Evolutionary conservation across 2,888 invertebrate species (phyloP).

Genomic region (Rhagophthalmus giganteus): DNA sequence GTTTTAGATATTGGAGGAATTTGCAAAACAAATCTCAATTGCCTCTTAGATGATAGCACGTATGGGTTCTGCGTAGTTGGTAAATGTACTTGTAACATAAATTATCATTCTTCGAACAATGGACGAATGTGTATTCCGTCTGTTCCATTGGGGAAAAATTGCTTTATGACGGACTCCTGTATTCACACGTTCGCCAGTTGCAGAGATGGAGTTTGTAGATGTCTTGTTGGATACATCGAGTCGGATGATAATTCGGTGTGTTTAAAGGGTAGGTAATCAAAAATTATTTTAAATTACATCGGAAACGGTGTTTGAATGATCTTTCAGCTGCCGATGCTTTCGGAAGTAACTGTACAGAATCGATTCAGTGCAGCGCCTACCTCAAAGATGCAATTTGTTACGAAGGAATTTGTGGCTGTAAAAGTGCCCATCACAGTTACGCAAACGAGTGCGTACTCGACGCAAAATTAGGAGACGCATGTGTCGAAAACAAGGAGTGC

Average conservation of each 20-base stretch:
- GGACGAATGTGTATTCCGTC: constrained; percentile 42
- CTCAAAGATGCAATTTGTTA: constrained; percentile 42
- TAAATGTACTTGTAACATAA: constrained; percentile 44
- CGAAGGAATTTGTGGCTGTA: constrained; percentile 43
- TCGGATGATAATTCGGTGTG: constrained; percentile 44
- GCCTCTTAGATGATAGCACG: constrained; percentile 42
- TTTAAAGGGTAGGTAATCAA: constrained; percentile 43
- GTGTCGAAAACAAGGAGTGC: constrained; percentile 45
- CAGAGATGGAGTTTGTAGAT: constrained; percentile 46
- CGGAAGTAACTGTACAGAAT: constrained; percentile 46
- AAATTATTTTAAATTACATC: background rate
- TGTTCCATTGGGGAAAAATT: constrained; percentile 43
- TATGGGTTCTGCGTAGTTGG: constrained; percentile 46
- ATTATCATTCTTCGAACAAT: constrained; percentile 40
- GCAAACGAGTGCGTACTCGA: constrained; percentile 41
- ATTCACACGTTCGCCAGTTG: constrained; percentile 41
- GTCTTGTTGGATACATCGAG: constrained; percentile 43
- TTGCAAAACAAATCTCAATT: constrained; percentile 46
- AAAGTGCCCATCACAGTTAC: constrained; percentile 41
- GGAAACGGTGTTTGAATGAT: background rate
- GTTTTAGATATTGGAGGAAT: constrained; percentile 44
- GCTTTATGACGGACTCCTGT: constrained; percentile 46
- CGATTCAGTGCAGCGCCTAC: constrained; percentile 48
- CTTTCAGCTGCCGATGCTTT: constrained; percentile 46
- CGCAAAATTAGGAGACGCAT: constrained; percentile 40